phyloP scores from a whole-genome alignment of 2,888 invertebrate species.

The Orthosia gothica region DNA sequence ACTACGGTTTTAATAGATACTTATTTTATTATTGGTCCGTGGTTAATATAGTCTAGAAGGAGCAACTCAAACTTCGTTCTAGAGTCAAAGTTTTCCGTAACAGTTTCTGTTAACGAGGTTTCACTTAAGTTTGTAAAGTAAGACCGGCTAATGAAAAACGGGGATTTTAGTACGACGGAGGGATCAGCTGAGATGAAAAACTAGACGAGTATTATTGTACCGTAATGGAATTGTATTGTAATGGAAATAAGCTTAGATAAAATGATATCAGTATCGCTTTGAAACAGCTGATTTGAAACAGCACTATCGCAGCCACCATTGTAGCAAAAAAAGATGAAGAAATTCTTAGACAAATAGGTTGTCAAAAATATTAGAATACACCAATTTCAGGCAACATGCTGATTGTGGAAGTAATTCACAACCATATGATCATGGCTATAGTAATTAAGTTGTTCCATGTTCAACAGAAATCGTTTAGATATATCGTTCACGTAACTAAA shows the following conservation, averaged over 20 bases:
- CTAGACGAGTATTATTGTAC: conserved; percentile 13
- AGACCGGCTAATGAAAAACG: conserved; percentile 58
- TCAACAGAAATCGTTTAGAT: not conserved
- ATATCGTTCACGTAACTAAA: not conserved
- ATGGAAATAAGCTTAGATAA: conserved; percentile 18
- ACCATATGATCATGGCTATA: not conserved
- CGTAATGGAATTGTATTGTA: conserved; percentile 11
- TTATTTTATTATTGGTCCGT: conserved; percentile 34
- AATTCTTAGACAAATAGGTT: too few species aligned
- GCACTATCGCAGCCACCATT: not conserved
- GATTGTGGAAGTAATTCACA: not conserved
- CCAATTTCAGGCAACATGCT: not conserved
- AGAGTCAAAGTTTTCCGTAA: conserved; percentile 50
- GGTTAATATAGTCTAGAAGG: conserved; percentile 43
- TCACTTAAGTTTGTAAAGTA: conserved; percentile 57
- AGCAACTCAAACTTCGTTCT: conserved; percentile 50
- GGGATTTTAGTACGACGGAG: conserved; percentile 58
- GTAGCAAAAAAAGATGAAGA: too few species aligned
- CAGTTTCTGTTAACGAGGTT: conserved; percentile 64
- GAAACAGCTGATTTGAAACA: not conserved
- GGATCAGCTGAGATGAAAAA: conserved; percentile 33
- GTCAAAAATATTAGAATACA: too few species aligned
- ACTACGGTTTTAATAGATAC: conserved; percentile 16
- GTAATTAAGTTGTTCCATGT: not conserved
- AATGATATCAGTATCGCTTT: conserved; percentile 7